Conservation (phyloP, 2,888 invertebrate species). For the Parelbella ahira region DNA sequence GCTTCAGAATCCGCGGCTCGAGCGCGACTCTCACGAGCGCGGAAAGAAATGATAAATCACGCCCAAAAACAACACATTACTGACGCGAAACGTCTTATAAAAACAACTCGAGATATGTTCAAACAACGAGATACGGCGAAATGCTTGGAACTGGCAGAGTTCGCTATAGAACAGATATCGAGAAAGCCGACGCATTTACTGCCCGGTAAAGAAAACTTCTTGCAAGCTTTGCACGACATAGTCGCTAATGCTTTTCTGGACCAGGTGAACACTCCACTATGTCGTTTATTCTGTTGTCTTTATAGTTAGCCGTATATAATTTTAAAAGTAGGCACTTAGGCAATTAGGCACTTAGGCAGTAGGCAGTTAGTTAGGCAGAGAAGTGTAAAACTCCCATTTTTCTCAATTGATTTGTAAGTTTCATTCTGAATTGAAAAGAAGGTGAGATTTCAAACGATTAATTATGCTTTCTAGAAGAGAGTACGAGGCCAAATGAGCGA, state of each 20-base stretch:
- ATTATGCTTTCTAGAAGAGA: constrained; percentile 67
- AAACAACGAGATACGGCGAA: constrained; percentile 55
- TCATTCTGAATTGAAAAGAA: too few relatives aligned
- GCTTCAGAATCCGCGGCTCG: constrained; percentile 53
- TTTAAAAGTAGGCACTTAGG: too few relatives aligned
- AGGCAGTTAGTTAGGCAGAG: too few relatives aligned
- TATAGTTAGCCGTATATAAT: too few relatives aligned
- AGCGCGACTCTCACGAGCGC: constrained; percentile 47
- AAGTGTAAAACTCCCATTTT: too few relatives aligned
- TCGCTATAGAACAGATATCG: constrained; percentile 65
- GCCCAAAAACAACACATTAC: constrained; percentile 55
- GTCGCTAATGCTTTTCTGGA: constrained; percentile 62
- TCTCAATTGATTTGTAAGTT: too few relatives aligned
- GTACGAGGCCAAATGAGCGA: constrained; percentile 58
- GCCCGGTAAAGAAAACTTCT: constrained; percentile 61
- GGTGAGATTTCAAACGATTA: too few relatives aligned
- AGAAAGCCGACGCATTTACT: constrained; percentile 52
- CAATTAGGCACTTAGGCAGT: too few relatives aligned
- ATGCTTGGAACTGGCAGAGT: constrained; percentile 63
- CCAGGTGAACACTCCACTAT: too few relatives aligned
- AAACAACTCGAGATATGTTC: constrained; percentile 41
- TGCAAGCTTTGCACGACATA: constrained; percentile 57
- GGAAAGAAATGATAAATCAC: constrained; percentile 51
- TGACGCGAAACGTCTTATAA: constrained; percentile 58
- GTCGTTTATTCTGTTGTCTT: too few relatives aligned